Conservation (phyloP, 2,888 invertebrate species). For the Aphrophora alni region DNA sequence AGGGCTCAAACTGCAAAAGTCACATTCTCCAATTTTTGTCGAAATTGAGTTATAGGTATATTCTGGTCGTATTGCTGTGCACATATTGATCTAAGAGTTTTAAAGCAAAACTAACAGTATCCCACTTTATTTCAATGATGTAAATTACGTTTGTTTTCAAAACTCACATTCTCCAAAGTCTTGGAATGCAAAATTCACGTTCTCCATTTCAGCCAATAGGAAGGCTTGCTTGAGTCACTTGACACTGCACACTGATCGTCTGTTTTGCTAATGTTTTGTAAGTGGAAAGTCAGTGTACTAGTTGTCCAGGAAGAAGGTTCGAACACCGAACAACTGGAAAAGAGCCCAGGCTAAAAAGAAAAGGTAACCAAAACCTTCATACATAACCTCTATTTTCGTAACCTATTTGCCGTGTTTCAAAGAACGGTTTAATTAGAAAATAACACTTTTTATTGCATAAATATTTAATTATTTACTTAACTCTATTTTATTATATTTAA, state of each 20-base stretch:
- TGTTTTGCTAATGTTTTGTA: too few species aligned
- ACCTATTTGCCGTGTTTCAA: background rate
- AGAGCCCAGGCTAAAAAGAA: background rate
- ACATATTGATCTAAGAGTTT: constrained; percentile 16
- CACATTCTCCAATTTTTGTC: constrained; percentile 18
- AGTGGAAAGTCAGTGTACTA: too few species aligned
- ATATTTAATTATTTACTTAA: too few species aligned
- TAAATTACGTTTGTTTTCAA: constrained; percentile 21
- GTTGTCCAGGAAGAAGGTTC: background rate
- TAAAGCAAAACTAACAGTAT: constrained; percentile 29
- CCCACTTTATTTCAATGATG: constrained; percentile 15
- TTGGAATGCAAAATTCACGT: constrained; percentile 24
- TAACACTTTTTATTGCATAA: too few species aligned
- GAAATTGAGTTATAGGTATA: constrained; percentile 22
- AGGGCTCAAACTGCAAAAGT: constrained; percentile 32
- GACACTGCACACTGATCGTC: too few species aligned
- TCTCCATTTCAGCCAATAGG: constrained; percentile 7
- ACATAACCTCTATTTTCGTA: background rate
- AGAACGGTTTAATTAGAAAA: too few species aligned
- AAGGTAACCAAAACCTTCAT: constrained; percentile 6
- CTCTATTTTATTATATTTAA: too few species aligned
- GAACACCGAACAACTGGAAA: background rate
- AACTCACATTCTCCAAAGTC: constrained; percentile 30
- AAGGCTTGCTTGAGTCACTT: too few species aligned
- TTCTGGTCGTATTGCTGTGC: constrained; percentile 13